phyloP scores from a whole-genome alignment of 1,140 invertebrate genomes.

The Ceratina calcarata region DNA sequence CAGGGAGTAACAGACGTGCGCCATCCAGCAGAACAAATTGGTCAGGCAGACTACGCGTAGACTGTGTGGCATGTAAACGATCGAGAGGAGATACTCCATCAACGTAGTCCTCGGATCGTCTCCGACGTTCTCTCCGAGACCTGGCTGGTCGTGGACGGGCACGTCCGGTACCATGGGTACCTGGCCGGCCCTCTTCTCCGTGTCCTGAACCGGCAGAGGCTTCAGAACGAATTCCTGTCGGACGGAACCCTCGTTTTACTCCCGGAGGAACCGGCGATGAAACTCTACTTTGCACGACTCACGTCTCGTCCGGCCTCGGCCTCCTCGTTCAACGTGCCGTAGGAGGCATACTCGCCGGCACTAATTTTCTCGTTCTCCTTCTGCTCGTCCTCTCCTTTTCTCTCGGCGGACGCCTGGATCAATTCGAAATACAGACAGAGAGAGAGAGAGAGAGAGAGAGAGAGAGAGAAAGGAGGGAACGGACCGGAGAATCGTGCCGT shows the following conservation, averaged over 20 bases:
- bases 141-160: constrained; percentile 31
- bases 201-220: constrained; percentile 57
- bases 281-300: too few relatives aligned
- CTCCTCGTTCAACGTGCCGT: constrained; percentile 65
- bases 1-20: constrained; percentile 96
- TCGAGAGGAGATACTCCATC: constrained; percentile 91
- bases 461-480: too few relatives aligned
- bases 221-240: constrained; percentile 70
- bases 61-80: constrained; percentile 93
- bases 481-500: neutral
- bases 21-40: constrained; percentile 99
- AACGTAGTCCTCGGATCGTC: constrained; percentile 81
- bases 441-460: neutral
- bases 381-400: constrained; percentile 55
- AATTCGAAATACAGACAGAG: neutral
- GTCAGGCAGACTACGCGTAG: constrained; percentile 93
- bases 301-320: constrained; percentile 55
- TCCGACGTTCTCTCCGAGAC: constrained; percentile 42
- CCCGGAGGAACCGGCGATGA: too few relatives aligned
- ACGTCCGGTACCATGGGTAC: constrained; percentile 62
- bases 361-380: constrained; percentile 71
- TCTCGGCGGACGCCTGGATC: constrained; percentile 58
- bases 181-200: constrained; percentile 56
- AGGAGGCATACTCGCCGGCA: constrained; percentile 67
- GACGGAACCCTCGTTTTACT: neutral